Conservation (phyloP, 2,797 vertebrate species). For the Acanthurus tractus region DNA sequence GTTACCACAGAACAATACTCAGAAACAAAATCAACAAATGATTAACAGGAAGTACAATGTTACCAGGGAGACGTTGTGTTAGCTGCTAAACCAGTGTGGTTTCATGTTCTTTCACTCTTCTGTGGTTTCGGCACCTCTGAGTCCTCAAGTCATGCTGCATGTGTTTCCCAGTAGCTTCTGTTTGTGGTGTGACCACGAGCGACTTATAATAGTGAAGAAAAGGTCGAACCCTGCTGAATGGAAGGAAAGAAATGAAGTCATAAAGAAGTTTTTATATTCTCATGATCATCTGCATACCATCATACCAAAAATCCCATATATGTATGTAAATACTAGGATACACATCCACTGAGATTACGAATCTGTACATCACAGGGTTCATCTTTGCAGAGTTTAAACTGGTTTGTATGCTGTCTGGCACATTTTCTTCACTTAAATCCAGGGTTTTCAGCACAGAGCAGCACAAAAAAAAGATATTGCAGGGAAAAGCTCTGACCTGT, state of each 20-base stretch:
- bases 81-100: background rate
- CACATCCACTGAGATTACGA: background rate
- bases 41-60: slow-evolving; percentile 45
- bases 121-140: background rate
- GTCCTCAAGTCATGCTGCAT: slow-evolving; percentile 4
- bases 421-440: slow-evolving; percentile 2
- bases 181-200: slow-evolving; percentile 16
- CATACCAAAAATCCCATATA: background rate
- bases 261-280: background rate
- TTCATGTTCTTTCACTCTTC: background rate
- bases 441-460: background rate
- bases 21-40: slow-evolving; percentile 23
- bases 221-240: background rate
- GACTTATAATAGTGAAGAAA: background rate
- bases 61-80: slow-evolving; percentile 17
- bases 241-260: background rate
- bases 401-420: slow-evolving; percentile 6
- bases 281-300: background rate
- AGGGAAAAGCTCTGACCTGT: background rate
- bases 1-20: slow-evolving; percentile 21
- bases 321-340: background rate
- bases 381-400: background rate
- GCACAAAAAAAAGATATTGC: no score
- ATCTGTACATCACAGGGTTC: background rate
- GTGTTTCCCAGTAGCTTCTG: slow-evolving; percentile 12